phyloP scores from a whole-genome alignment of 2,113 vertebrate species.

The Crotalus viridis region DNA sequence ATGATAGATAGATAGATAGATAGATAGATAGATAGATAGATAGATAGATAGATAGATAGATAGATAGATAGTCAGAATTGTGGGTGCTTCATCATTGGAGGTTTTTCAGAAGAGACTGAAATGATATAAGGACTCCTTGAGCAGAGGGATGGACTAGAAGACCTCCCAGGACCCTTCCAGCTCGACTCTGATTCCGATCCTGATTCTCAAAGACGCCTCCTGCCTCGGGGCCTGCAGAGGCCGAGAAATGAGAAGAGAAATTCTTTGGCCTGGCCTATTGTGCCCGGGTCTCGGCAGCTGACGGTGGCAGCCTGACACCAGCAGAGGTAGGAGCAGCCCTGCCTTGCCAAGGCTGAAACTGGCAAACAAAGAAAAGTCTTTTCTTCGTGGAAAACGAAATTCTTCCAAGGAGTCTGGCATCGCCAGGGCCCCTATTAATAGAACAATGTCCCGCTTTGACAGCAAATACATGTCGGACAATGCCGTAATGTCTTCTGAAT shows the following conservation, averaged over 20 bases:
- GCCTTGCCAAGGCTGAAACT: constrained; percentile 56
- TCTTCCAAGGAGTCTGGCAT: constrained; percentile 57
- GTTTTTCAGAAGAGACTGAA: neutral
- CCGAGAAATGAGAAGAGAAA: constrained; percentile 3
- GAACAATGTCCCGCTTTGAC: constrained; percentile 42
- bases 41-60: no score
- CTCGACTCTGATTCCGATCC: neutral
- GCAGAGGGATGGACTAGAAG: no score
- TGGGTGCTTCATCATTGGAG: neutral
- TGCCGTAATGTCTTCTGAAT: constrained; percentile 49
- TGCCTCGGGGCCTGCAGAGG: neutral
- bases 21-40: no score
- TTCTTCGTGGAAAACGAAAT: constrained; percentile 52
- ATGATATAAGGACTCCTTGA: no score
- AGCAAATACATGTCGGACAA: constrained; percentile 51
- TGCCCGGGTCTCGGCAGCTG: constrained; percentile 52
- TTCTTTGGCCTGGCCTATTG: constrained; percentile 30
- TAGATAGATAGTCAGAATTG: no score
- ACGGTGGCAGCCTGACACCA: constrained; percentile 5
- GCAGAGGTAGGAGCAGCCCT: constrained; percentile 34
- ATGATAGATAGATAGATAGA: no score
- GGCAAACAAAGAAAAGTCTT: constrained; percentile 63
- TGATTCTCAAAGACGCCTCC: neutral
- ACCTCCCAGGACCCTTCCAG: no score
- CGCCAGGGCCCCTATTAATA: constrained; percentile 55